These are phyloP conservation scores for Micromys minutus DNA, from an alignment of 2,113 vertebrate genomes.

Conservation along the genomic window DNA sequence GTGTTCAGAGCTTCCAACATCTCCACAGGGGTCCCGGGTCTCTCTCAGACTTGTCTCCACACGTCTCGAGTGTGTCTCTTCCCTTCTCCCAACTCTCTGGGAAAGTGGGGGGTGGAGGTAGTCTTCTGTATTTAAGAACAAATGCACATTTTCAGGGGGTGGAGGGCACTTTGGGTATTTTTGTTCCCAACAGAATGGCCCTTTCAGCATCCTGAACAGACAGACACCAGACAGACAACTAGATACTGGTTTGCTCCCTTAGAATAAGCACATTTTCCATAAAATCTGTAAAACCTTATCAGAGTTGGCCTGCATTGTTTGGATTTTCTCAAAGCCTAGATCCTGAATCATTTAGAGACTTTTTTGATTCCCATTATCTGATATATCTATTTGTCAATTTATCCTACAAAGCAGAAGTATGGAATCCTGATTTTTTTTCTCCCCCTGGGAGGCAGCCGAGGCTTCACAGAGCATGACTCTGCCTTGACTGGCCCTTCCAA, in stretches of 20 bases:
- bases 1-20: not conserved
- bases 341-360: not conserved
- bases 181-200: not conserved
- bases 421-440: conserved; percentile 12
- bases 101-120: not conserved
- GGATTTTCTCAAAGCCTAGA: not conserved
- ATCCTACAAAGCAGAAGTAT: not conserved
- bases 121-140: not conserved
- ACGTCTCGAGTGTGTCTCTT: not conserved
- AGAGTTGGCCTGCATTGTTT: not conserved
- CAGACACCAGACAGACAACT: not conserved
- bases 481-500: conserved; percentile 52
- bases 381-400: conserved; percentile 46
- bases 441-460: conserved; percentile 16
- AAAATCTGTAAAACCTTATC: not conserved
- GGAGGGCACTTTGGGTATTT: not conserved
- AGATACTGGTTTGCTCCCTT: not conserved
- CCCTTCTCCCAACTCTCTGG: not conserved
- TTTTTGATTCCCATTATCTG: conserved; percentile 22
- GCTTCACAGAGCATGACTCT: conserved; percentile 39
- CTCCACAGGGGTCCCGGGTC: not conserved
- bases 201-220: not conserved
- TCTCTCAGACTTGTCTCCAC: not conserved
- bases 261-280: not conserved
- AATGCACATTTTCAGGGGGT: not conserved